Conservation (phyloP, 2,888 invertebrate genomes). For the Mamestra brassicae region DNA sequence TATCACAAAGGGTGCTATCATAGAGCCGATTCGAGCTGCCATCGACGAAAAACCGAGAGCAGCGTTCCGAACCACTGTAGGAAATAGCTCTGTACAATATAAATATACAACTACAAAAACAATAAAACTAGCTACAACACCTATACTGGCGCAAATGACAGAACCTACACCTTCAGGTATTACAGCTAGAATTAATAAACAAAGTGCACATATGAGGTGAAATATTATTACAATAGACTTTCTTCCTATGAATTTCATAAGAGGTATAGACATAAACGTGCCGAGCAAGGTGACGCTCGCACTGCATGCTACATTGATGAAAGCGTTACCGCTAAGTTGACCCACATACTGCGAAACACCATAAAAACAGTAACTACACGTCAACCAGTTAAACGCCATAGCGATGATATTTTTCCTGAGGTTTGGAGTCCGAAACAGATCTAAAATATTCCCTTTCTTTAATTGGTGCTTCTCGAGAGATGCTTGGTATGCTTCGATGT, state of each 20-base stretch:
- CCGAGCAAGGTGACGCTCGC: slow-evolving; percentile 92
- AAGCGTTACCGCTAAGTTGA: slow-evolving; percentile 94
- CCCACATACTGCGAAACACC: slow-evolving; percentile 96
- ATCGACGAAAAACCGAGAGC: slow-evolving; percentile 97
- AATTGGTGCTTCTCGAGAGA: slow-evolving; percentile 76
- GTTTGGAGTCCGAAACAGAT: slow-evolving; percentile 94
- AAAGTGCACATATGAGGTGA: slow-evolving; percentile 91
- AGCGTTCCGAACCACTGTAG: slow-evolving; percentile 96
- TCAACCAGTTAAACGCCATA: slow-evolving; percentile 95
- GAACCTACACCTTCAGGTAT: slow-evolving; percentile 85
- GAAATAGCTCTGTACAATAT: slow-evolving; percentile 96
- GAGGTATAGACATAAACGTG: slow-evolving; percentile 91
- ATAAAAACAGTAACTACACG: slow-evolving; percentile 94
- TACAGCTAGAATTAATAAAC: slow-evolving; percentile 91
- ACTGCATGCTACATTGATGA: slow-evolving; percentile 95
- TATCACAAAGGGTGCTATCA: slow-evolving; percentile 95
- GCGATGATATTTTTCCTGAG: slow-evolving; percentile 93
- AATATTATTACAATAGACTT: slow-evolving; percentile 92
- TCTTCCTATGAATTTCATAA: slow-evolving; percentile 93
- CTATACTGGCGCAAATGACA: slow-evolving; percentile 93
- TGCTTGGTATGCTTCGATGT: slow-evolving; percentile 82
- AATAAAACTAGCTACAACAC: slow-evolving; percentile 95
- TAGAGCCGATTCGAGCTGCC: slow-evolving; percentile 96
- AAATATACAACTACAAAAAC: slow-evolving; percentile 96
- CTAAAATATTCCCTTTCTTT: slow-evolving; percentile 91